Base-by-base conservation (phyloP, 2,888 invertebrate species). In the Allophyes oxyacanthae region DNA sequence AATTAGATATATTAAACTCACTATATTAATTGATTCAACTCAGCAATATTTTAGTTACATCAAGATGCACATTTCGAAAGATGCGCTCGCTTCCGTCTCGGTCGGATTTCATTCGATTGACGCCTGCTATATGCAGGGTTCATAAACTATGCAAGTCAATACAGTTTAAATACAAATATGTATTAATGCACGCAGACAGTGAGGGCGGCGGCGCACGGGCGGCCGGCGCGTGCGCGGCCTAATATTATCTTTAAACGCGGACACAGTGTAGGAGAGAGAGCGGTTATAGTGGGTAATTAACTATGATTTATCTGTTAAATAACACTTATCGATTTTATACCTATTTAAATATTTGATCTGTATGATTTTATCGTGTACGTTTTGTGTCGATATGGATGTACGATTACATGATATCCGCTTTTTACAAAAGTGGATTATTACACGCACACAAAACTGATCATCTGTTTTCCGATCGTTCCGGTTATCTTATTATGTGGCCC, bases 71-170 rank as follows among this genome's bases (percentile, higher is more conserved):
- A 54, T 70, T 59, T 60, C 50, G 55, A 59, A 64, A 70, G 49
- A 56, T 43, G 52, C 40, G 25, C 28, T 38, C 33, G 36, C 53
- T 64, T 70, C 60, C 64, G 49, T 56, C 58, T 63, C 34, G 61
- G 55, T 74, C 62, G 49, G 57, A 62, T 75, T 72, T 66, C 75
- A 72, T 55, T 60, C 64, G 62, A 68, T 72, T 53, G 64, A 55
- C 54, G 46, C 45, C 41, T 46, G 53, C 46, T 74, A 56, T 65
- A 71, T 63, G 49, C 61, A 70, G 66, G 54, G 60, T 77, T 77
- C 75, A 81, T 81, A 80, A 79, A 77, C 75, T 77, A 71, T 71
- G 79, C 77, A 78, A 82, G 78, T 80, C 77, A 79, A 83, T 79
- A 79, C 79, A 64, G 69, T 77, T 73, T 77, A 75, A 82, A 80